Evolutionary conservation across 2,888 invertebrate species (phyloP), one percentile per base, ranked within the genome.

Genomic region (Augiades crinisus): DNA sequence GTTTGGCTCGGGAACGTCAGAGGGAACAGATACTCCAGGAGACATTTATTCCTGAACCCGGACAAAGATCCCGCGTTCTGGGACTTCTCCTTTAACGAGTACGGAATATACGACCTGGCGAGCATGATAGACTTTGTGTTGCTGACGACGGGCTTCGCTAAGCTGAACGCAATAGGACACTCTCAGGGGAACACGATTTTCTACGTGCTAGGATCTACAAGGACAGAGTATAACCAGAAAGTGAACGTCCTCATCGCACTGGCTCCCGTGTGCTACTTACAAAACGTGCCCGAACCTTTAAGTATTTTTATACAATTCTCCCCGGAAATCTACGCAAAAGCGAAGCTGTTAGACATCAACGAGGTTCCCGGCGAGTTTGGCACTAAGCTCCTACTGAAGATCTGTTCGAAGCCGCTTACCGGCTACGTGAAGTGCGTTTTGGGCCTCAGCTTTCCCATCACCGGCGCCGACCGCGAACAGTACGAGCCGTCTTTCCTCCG

Each of bases 51-150:
- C 1, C 58, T 81, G 72, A 56, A 81, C 40, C 70, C 83, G 0
- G 63, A 74, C 21, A 78, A 90, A 33, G 51, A 59, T 13, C 45
- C 61, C 1, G 10, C 6, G 1, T 92, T 72, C 59, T 92, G 91
- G 91, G 55, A 82, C 27, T 91, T 86, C 61, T 91, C 92, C 56
- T 92, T 90, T 82, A 92, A 95, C 67, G 93, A 95, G 67, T 92
- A 94, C 72, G 95, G 93, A 0, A 60, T 74, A 10, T 89, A 90
- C 59, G 95, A 96, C 68, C 58, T 95, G 2, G 93, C 95, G 0
- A 91, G 93, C 0, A 91, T 91, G 70, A 91, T 78, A 16, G 77
- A 79, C 55, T 72, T 66, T 6, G 54, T 78, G 5, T 44, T 70
- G 4, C 45, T 61, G 1, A 56, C 55, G 7, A 93, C 94, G 0